Conservation (phyloP, 1,140 invertebrate genomes). For the Prorops nasuta region DNA sequence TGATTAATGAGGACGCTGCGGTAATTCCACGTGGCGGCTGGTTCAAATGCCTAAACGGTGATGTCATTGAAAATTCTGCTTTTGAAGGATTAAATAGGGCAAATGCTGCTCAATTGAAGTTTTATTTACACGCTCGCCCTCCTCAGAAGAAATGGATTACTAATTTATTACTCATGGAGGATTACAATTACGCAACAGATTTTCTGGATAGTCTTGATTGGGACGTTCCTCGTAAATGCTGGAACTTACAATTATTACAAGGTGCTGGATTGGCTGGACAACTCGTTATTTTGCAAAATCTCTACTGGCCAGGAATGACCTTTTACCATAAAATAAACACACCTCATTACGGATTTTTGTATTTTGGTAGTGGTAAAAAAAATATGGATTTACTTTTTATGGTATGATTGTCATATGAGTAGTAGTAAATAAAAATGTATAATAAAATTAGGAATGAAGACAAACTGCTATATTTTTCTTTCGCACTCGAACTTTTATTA, state of each 20-base stretch:
- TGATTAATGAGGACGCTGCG: constrained; percentile 68
- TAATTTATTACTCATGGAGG: constrained; percentile 67
- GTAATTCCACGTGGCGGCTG: constrained; percentile 71
- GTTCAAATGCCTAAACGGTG: constrained; percentile 65
- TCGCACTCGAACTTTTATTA: no score
- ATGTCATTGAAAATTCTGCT: constrained; percentile 65
- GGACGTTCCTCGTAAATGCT: constrained; percentile 66
- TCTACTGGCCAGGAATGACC: constrained; percentile 74
- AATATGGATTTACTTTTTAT: constrained; percentile 74
- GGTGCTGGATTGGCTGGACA: constrained; percentile 54
- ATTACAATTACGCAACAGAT: constrained; percentile 77
- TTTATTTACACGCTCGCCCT: constrained; percentile 66
- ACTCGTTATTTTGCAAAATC: constrained; percentile 62
- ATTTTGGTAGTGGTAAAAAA: constrained; percentile 71
- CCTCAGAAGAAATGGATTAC: constrained; percentile 69
- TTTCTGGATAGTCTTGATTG: constrained; percentile 72
- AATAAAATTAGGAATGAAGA: no score
- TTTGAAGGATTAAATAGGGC: constrained; percentile 64
- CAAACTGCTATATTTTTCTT: no score
- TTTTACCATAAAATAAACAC: constrained; percentile 70
- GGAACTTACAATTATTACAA: constrained; percentile 60
- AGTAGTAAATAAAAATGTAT: no score
- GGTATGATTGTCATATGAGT: no score
- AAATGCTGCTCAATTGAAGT: constrained; percentile 64
- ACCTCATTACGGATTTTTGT: constrained; percentile 67